Evolutionary conservation across 2,113 vertebrate genomes (phyloP).

Genomic region (Malurus cyaneus): DNA sequence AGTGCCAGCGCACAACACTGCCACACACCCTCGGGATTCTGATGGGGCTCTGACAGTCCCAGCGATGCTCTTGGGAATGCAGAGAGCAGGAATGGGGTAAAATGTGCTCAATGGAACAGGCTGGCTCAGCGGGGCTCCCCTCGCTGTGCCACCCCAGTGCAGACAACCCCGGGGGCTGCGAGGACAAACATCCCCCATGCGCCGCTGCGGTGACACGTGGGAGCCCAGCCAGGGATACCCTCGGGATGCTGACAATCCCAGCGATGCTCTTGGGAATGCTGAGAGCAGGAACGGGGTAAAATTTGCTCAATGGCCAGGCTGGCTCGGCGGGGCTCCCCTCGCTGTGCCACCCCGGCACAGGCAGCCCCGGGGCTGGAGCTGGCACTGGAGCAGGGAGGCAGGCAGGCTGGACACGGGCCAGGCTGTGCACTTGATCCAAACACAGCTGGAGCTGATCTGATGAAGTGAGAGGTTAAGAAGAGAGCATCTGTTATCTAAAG

Average conservation of each 20-base stretch:
- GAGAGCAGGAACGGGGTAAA: not conserved
- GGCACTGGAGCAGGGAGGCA: slow-evolving; percentile 70
- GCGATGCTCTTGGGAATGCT: not conserved
- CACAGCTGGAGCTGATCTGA: slow-evolving; percentile 80
- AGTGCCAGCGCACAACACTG: too few relatives aligned
- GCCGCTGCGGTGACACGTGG: fast-evolving
- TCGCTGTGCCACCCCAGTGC: too few relatives aligned
- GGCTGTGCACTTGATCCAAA: slow-evolving; percentile 74
- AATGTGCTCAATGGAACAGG: too few relatives aligned
- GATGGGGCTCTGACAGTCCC: too few relatives aligned
- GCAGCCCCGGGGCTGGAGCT: slow-evolving; percentile 24
- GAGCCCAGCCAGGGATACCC: not conserved
- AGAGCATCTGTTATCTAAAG: slow-evolving; percentile 75
- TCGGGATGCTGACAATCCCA: not conserved
- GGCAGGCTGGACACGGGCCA: slow-evolving; percentile 48
- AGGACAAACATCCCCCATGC: not conserved
- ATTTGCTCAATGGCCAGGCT: not conserved
- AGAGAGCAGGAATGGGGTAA: too few relatives aligned
- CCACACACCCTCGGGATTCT: too few relatives aligned
- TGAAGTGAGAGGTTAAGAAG: slow-evolving; percentile 79
- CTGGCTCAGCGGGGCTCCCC: too few relatives aligned
- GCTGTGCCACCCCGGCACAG: not conserved
- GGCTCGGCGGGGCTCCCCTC: not conserved
- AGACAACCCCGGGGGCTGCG: not conserved
- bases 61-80: too few relatives aligned